phyloP scores from a whole-genome alignment of 1,140 invertebrate species.

The Tenebrio molitor region DNA sequence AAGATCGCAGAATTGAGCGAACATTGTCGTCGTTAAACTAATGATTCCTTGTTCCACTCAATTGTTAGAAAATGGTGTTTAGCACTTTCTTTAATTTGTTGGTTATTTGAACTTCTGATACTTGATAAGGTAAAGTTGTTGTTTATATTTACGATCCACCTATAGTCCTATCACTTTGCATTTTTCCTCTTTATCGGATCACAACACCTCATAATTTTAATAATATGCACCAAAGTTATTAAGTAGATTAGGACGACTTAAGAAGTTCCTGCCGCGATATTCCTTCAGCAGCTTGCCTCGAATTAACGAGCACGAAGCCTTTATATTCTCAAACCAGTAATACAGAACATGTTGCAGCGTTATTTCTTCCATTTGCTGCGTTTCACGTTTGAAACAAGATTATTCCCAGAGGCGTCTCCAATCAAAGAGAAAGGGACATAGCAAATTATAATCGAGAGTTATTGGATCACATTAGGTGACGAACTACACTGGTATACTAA shows the following conservation, averaged over 20 bases:
- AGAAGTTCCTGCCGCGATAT: constrained; percentile 3
- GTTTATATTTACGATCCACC: no score
- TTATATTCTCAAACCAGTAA: neutral
- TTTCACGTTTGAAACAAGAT: neutral
- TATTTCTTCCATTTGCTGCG: neutral
- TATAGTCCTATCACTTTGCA: no score
- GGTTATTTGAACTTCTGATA: no score
- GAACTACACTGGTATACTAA: neutral
- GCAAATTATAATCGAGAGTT: neutral
- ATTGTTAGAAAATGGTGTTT: no score
- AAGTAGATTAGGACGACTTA: constrained; percentile 16
- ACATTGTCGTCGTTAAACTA: no score
- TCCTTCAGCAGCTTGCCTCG: constrained; percentile 1
- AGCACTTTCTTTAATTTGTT: no score
- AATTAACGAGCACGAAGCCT: constrained; percentile 5
- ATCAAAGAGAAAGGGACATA: neutral
- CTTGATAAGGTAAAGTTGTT: no score
- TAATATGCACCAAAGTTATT: constrained; percentile 6
- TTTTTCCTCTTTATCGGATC: neutral
- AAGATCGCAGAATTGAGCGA: no score
- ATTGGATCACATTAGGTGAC: neutral
- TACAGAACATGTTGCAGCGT: neutral
- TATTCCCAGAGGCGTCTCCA: neutral
- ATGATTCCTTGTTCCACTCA: no score
- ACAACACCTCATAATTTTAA: constrained; percentile 17